Conservation (phyloP, 1,140 invertebrate genomes). For the Lepidotrigona ventralis region DNA sequence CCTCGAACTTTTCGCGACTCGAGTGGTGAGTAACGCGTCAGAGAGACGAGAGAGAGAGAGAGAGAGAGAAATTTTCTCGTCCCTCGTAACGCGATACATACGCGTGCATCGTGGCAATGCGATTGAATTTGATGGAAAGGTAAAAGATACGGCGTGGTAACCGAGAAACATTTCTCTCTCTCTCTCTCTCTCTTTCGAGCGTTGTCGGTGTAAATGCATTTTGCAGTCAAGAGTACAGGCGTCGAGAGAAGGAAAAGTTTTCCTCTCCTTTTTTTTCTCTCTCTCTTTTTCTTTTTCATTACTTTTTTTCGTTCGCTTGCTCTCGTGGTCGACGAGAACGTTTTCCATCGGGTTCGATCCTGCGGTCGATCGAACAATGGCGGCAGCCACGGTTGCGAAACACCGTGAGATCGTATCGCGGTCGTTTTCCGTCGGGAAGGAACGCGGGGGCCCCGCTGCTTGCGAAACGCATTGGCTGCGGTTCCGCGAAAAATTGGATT, state of each 20-base stretch:
- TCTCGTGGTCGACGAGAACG: not conserved
- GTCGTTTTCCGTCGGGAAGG: not conserved
- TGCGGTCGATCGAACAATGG: conserved; percentile 7
- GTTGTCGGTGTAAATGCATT: conserved; percentile 22
- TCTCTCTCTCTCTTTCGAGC: not conserved
- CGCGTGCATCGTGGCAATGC: conserved; percentile 42
- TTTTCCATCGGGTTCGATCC: not conserved
- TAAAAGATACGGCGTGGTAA: not conserved
- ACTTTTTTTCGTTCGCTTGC: not conserved
- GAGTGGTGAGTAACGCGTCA: not conserved
- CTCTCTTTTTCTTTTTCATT: not conserved
- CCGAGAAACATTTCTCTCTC: not conserved
- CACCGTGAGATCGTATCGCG: not conserved
- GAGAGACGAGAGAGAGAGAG: not conserved
- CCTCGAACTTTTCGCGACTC: not conserved
- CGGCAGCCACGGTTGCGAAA: not conserved
- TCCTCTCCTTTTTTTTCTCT: not conserved
- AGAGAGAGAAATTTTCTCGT: not conserved
- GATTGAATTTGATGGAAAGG: conserved; percentile 42
- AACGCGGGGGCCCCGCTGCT: not conserved
- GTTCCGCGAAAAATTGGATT: not conserved
- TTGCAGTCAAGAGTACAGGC: not conserved
- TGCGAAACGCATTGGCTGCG: not conserved
- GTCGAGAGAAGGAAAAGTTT: not conserved
- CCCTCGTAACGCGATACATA: conserved; percentile 22